phyloP scores from a whole-genome alignment of 2,113 vertebrate genomes.

The Hucho hucho region DNA sequence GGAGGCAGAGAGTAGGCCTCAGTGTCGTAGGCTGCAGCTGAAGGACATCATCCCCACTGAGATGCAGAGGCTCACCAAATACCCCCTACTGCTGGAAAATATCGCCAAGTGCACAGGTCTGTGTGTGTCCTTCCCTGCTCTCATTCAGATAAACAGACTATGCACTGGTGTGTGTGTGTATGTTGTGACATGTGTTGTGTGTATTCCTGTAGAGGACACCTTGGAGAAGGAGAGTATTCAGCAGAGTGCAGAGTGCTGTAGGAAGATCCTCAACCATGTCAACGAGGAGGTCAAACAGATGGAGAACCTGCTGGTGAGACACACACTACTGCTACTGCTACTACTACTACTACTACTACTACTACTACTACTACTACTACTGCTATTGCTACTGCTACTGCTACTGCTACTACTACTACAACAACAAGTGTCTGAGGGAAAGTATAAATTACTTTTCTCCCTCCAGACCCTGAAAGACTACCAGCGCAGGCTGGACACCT shows the following conservation, averaged over 20 bases:
- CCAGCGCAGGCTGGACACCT: constrained; percentile 86
- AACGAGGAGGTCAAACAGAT: constrained; percentile 87
- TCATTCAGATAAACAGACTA: background rate
- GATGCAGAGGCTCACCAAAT: constrained; percentile 93
- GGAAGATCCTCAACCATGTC: constrained; percentile 87
- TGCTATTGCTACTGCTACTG: too few species aligned
- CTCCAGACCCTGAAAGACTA: constrained; percentile 84
- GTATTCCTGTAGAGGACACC: constrained; percentile 49
- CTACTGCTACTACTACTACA: constrained; percentile 9
- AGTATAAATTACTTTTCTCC: constrained; percentile 4
- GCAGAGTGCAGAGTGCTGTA: constrained; percentile 83
- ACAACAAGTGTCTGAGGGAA: background rate
- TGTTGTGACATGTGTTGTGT: constrained; percentile 9
- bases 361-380: constrained; percentile 7
- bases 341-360: constrained; percentile 13
- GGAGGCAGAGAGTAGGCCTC: constrained; percentile 87
- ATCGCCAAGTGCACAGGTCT: constrained; percentile 82
- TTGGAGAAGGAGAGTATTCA: constrained; percentile 62
- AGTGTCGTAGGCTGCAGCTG: constrained; percentile 87
- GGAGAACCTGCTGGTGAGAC: constrained; percentile 88
- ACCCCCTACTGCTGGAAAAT: constrained; percentile 86
- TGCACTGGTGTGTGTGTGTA: background rate
- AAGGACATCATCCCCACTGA: constrained; percentile 93
- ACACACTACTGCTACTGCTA: too few species aligned
- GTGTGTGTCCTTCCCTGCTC: constrained; percentile 11